Evolutionary conservation across 2,113 vertebrate species (phyloP).

Genomic region (Cyanocitta stelleri): DNA sequence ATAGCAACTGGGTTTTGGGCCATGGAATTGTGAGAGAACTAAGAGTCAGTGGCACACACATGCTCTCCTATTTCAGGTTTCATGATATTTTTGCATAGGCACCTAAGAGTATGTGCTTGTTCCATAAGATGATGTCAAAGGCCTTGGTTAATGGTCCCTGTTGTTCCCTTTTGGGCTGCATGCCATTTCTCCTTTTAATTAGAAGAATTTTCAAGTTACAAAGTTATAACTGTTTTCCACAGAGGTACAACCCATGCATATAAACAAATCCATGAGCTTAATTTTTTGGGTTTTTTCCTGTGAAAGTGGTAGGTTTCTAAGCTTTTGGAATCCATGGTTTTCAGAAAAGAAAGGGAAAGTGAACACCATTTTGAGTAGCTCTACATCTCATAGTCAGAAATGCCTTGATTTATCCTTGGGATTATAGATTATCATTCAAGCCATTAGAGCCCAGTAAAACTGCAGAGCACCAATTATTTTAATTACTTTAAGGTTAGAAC

Average conservation of each 20-base stretch:
- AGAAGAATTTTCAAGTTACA: neutral
- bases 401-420: neutral
- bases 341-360: neutral
- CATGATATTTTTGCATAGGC: neutral
- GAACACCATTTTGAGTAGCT: neutral
- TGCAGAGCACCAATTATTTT: neutral
- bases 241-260: neutral
- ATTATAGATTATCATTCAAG: neutral
- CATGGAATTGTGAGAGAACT: neutral
- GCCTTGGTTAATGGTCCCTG: neutral
- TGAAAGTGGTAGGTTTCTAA: neutral
- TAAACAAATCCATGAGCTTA: neutral
- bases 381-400: neutral
- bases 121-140: neutral
- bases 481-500: neutral
- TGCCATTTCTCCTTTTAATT: neutral
- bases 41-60: neutral
- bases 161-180: neutral
- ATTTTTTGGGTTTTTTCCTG: rapidly evolving
- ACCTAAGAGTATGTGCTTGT: neutral
- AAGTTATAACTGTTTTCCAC: neutral
- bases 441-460: neutral
- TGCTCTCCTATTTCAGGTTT: neutral
- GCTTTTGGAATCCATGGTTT: neutral
- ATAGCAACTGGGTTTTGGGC: neutral